These are phyloP conservation scores for Scaptomyza polygonia DNA, from an alignment of 2,888 invertebrate species.

Conservation along the genomic window DNA sequence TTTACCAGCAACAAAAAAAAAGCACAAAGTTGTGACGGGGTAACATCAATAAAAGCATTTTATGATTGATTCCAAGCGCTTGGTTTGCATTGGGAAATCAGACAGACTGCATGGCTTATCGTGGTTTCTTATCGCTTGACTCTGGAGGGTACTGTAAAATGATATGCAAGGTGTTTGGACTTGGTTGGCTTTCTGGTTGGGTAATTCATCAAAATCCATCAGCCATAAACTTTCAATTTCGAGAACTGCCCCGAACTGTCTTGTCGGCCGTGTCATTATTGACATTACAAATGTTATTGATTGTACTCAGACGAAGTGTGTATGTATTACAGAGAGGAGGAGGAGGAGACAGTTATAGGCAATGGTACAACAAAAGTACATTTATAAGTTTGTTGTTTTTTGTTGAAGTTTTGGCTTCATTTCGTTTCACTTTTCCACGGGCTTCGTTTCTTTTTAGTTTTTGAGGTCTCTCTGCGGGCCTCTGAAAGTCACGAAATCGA, in stretches of 20 bases:
- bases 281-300: constrained; percentile 80
- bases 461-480: constrained; percentile 6
- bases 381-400: not conserved
- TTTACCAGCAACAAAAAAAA: not conserved
- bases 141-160: constrained; percentile 32
- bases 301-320: constrained; percentile 36
- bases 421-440: constrained; percentile 57
- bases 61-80: constrained; percentile 57
- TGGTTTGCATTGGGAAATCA: constrained; percentile 22
- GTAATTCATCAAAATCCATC: constrained; percentile 70
- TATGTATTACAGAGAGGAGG: not conserved
- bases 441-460: constrained; percentile 40
- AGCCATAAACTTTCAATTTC: constrained; percentile 62
- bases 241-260: constrained; percentile 31
- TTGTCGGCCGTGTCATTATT: constrained; percentile 72
- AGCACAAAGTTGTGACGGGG: constrained; percentile 7
- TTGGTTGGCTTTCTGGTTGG: constrained; percentile 36
- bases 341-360: not conserved
- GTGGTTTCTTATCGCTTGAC: constrained; percentile 35
- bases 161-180: constrained; percentile 66
- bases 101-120: constrained; percentile 39
- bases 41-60: constrained; percentile 60
- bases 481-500: constrained; percentile 75
- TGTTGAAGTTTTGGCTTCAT: constrained; percentile 28
- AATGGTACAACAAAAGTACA: not conserved